Conservation (phyloP, 2,888 invertebrate genomes). For the Teinopalpus imperialis region DNA sequence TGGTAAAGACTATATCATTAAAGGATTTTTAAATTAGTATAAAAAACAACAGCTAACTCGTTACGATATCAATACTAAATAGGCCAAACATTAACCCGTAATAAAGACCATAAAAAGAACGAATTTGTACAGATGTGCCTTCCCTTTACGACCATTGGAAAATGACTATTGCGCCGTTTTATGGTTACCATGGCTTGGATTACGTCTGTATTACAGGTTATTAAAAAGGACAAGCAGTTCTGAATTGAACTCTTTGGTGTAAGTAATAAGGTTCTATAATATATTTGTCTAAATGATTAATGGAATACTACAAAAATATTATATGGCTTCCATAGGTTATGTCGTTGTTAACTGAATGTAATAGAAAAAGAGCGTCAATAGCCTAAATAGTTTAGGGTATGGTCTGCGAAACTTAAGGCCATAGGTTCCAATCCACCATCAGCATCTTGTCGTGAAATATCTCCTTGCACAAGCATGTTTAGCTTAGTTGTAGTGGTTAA, state of each 20-base stretch:
- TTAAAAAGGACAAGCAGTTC: background rate
- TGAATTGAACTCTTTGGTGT: background rate
- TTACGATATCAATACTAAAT: conserved; percentile 9
- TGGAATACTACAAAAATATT: conserved; percentile 9
- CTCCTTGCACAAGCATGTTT: no score
- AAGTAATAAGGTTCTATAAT: background rate
- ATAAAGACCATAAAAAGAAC: conserved; percentile 19
- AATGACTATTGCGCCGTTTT: conserved; percentile 21
- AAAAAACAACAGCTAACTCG: no score
- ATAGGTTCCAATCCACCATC: no score
- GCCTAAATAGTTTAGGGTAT: no score
- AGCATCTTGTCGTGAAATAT: no score
- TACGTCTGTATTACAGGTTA: conserved; percentile 9
- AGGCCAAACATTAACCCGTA: conserved; percentile 20
- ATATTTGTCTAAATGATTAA: background rate
- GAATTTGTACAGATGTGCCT: conserved; percentile 17
- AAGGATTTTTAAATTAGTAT: no score
- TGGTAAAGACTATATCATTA: no score
- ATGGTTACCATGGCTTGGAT: conserved; percentile 15
- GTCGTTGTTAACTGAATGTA: no score
- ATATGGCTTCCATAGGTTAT: no score
- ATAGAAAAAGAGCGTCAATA: no score
- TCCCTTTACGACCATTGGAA: conserved; percentile 20
- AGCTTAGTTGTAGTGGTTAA: no score
- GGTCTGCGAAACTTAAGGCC: no score